A percentile compares a stretch with the other conserved stretches of the same genome.
These are phyloP conservation scores for Mantis religiosa DNA, from an alignment of 2,888 invertebrate species.

Conservation along the genomic window DNA sequence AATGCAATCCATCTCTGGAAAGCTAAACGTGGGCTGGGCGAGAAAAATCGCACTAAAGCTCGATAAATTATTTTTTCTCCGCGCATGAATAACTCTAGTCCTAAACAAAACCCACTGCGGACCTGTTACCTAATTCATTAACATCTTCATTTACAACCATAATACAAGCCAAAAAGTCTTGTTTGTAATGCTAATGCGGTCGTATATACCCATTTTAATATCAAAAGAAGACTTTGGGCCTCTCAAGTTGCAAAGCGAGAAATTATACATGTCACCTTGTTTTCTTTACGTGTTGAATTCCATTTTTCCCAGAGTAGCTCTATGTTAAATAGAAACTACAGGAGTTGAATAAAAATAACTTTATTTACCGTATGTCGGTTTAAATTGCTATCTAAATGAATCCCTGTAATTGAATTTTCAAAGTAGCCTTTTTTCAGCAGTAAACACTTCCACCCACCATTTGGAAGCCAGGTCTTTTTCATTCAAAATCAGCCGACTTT, in stretches of 20 bases:
- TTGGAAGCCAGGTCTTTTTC: too few relatives aligned
- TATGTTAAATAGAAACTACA: too few relatives aligned
- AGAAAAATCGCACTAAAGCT: neutral
- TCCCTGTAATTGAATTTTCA: too few relatives aligned
- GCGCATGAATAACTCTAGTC: neutral
- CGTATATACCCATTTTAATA: neutral
- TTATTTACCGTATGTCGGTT: too few relatives aligned
- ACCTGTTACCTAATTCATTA: neutral
- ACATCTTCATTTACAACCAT: neutral
- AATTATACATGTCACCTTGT: neutral
- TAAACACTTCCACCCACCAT: too few relatives aligned
- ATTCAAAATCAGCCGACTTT: too few relatives aligned
- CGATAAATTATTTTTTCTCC: neutral
- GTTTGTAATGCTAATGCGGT: neutral
- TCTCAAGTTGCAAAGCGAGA: neutral
- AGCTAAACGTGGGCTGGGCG: neutral
- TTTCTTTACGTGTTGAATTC: neutral
- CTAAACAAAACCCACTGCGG: neutral
- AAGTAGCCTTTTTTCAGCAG: too few relatives aligned
- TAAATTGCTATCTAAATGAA: too few relatives aligned
- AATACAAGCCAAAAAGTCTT: neutral
- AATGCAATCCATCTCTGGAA: neutral
- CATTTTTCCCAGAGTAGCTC: too few relatives aligned
- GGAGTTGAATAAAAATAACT: too few relatives aligned
- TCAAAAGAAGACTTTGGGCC: neutral